A percentile compares a stretch with the other conserved stretches of the same genome.
Conservation (phyloP, 2,888 invertebrate genomes). For the Clitarchus hookeri region DNA sequence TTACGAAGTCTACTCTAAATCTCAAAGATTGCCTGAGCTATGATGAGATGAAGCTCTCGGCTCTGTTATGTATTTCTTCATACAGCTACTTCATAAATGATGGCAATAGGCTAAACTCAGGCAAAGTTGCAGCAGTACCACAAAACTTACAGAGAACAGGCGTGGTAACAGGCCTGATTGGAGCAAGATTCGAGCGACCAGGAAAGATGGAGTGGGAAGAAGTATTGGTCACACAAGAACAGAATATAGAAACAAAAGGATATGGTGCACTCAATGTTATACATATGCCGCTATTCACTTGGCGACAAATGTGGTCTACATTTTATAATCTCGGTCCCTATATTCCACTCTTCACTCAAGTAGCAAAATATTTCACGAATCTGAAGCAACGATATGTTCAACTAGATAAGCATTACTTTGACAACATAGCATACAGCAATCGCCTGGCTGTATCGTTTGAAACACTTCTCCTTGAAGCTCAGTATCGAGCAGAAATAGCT, state of each 20-base stretch:
- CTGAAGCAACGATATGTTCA: conserved; percentile 9
- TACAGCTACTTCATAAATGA: conserved; percentile 65
- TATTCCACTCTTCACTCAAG: conserved; percentile 50
- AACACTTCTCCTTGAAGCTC: conserved; percentile 62
- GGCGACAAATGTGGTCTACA: conserved; percentile 50
- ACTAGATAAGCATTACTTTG: conserved; percentile 50
- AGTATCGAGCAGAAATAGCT: neutral
- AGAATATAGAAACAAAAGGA: conserved; percentile 41
- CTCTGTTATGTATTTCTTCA: conserved; percentile 63
- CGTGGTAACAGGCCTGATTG: conserved; percentile 59
- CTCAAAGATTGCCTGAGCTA: conserved; percentile 61
- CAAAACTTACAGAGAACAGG: conserved; percentile 56
- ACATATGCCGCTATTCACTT: conserved; percentile 1
- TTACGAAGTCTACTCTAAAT: neutral
- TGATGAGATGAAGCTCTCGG: conserved; percentile 66
- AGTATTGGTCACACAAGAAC: conserved; percentile 56
- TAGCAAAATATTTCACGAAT: conserved; percentile 18
- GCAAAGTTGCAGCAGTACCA: conserved; percentile 56
- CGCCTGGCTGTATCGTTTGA: conserved; percentile 53
- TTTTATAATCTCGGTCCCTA: conserved; percentile 51
- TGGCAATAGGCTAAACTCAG: conserved; percentile 60
- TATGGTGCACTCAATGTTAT: conserved; percentile 26
- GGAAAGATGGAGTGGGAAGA: conserved; percentile 67
- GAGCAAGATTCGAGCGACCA: conserved; percentile 60
- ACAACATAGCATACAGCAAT: conserved; percentile 54